A percentile compares a stretch with the other conserved stretches of the same genome.
These are phyloP conservation scores for Drosophila phalerata DNA, from an alignment of 2,888 invertebrate genomes.

Conservation along the genomic window DNA sequence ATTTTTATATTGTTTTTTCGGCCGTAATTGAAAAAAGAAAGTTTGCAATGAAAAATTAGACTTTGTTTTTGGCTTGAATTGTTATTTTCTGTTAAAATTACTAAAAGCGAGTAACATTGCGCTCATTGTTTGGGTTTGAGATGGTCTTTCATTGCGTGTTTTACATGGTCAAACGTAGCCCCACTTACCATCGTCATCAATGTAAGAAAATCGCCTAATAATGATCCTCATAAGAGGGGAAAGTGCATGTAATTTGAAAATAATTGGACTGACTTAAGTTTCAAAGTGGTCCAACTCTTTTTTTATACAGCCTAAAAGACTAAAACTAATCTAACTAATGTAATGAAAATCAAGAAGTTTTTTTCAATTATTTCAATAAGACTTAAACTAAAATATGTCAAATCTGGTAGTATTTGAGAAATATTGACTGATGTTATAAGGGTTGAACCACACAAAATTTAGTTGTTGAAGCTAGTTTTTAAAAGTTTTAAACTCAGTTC, in stretches of 20 bases:
- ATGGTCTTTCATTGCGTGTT: slow-evolving; percentile 40
- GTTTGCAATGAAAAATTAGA: slow-evolving; percentile 55
- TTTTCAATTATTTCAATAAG: not conserved
- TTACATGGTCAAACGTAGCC: slow-evolving; percentile 44
- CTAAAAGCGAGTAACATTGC: slow-evolving; percentile 44
- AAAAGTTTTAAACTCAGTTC: too few species aligned
- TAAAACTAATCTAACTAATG: slow-evolving; percentile 6
- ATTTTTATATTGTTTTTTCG: slow-evolving; percentile 28
- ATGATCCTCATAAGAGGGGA: slow-evolving; percentile 29
- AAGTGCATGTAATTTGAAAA: slow-evolving; percentile 59
- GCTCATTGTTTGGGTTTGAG: slow-evolving; percentile 51
- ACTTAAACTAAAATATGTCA: not conserved
- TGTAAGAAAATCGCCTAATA: slow-evolving; percentile 42
- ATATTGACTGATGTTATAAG: too few species aligned
- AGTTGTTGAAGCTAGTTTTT: too few species aligned
- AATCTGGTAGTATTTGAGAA: not conserved
- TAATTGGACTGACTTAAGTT: slow-evolving; percentile 46
- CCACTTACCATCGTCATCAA: slow-evolving; percentile 26
- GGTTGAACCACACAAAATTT: too few species aligned
- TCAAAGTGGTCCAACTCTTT: slow-evolving; percentile 29
- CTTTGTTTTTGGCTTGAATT: slow-evolving; percentile 19
- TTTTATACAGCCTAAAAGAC: not conserved
- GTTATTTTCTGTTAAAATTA: slow-evolving; percentile 31
- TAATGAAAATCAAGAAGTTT: not conserved
- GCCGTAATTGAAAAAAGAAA: slow-evolving; percentile 68